Conservation (phyloP, 2,888 invertebrate species). For the Cantharis nigra region DNA sequence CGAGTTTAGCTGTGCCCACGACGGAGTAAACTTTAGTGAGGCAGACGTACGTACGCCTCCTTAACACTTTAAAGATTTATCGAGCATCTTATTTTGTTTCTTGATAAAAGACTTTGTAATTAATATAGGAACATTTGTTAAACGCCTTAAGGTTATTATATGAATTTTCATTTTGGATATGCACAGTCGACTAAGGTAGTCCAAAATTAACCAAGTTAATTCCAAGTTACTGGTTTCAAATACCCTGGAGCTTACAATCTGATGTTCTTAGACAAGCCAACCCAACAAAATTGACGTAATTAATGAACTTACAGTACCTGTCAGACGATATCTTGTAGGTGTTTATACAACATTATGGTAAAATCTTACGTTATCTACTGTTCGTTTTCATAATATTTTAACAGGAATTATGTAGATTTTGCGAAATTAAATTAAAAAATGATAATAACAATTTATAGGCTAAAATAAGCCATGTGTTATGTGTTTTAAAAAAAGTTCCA, state of each 20-base stretch:
- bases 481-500: not conserved
- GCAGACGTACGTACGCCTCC: not conserved
- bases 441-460: too few relatives aligned
- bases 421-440: not conserved
- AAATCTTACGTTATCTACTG: not conserved
- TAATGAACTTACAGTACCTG: slow-evolving; percentile 32
- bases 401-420: not conserved
- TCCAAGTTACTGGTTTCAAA: slow-evolving; percentile 34
- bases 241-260: slow-evolving; percentile 32
- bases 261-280: slow-evolving; percentile 29
- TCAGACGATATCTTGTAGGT: slow-evolving; percentile 26
- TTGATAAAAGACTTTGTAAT: not conserved
- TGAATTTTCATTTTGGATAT: slow-evolving; percentile 1
- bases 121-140: not conserved
- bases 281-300: slow-evolving; percentile 31
- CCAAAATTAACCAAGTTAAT: slow-evolving; percentile 37
- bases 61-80: not conserved
- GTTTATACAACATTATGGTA: slow-evolving; percentile 1
- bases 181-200: slow-evolving; percentile 6
- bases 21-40: not conserved
- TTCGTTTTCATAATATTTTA: not conserved
- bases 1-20: not conserved
- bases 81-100: not conserved
- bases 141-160: not conserved
- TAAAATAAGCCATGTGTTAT: not conserved